Percentiles rank a stretch among this genome's conserved stretches.
Conservation (phyloP, 2,113 vertebrate genomes). For the Chlorodrepanis virens region DNA sequence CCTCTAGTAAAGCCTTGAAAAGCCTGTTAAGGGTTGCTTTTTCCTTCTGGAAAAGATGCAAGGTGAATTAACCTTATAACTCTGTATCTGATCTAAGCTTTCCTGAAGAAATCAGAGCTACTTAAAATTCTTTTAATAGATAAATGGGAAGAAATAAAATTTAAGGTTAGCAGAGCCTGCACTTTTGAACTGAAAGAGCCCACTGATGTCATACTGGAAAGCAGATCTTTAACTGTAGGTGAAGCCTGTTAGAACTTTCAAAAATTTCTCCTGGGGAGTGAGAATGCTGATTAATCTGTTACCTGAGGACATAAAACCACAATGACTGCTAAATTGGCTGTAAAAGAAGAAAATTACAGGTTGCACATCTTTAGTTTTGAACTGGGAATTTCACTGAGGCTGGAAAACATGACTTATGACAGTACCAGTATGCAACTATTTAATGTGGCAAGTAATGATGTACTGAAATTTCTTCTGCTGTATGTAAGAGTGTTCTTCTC, state of each 20-base stretch:
- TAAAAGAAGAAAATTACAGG: neutral
- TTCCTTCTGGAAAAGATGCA: neutral
- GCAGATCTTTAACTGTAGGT: neutral
- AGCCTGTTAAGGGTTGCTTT: neutral
- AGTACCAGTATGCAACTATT: neutral
- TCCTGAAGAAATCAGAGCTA: neutral
- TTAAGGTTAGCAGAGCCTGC: neutral
- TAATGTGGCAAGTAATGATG: neutral
- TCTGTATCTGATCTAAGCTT: neutral
- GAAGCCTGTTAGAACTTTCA: neutral
- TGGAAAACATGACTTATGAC: neutral
- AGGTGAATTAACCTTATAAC: neutral
- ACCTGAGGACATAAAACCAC: neutral
- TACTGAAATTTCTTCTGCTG: neutral
- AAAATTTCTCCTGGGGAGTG: neutral
- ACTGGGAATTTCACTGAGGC: neutral
- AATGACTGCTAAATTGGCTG: neutral
- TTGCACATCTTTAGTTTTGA: neutral
- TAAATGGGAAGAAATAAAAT: neutral
- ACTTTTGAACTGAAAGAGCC: neutral
- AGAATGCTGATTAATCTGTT: neutral
- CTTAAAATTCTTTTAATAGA: neutral
- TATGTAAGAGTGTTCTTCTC: neutral
- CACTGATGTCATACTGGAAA: neutral
- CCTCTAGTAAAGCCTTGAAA: neutral